These are phyloP conservation scores for Platysteira castanea DNA, from an alignment of 2,113 vertebrate genomes.

Conservation along the genomic window DNA sequence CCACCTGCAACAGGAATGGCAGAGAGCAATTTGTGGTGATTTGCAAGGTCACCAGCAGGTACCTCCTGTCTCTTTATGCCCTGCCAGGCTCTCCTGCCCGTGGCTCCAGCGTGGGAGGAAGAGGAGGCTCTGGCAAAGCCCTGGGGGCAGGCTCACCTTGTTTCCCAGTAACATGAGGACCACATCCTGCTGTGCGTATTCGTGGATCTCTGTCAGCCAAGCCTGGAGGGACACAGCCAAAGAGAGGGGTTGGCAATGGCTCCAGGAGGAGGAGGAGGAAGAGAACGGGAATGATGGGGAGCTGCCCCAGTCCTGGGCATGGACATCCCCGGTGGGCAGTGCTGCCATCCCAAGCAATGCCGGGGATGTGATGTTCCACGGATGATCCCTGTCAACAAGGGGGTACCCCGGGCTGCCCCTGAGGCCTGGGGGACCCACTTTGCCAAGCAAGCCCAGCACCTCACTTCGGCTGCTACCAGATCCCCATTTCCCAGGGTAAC, in stretches of 20 bases:
- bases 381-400: not conserved
- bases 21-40: not conserved
- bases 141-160: conserved; percentile 76
- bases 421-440: fast-evolving
- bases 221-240: conserved; percentile 69
- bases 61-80: fast-evolving
- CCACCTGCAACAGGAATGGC: conserved; percentile 72
- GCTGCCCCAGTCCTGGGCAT: not conserved
- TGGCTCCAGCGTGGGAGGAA: not conserved
- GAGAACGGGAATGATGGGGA: not conserved
- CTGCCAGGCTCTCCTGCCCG: not conserved
- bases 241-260: not conserved
- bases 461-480: not conserved
- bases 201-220: conserved; percentile 92
- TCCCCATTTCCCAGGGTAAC: not conserved
- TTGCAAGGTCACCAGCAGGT: not conserved
- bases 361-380: fast-evolving
- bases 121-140: not conserved
- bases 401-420: fast-evolving
- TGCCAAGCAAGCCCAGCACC: not conserved
- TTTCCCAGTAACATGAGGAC: conserved; percentile 94
- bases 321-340: fast-evolving
- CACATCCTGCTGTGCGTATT: conserved; percentile 85
- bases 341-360: not conserved
- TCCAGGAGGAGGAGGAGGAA: not conserved